Conservation (phyloP, 2,888 invertebrate genomes). For the Elgonia sp. region DNA sequence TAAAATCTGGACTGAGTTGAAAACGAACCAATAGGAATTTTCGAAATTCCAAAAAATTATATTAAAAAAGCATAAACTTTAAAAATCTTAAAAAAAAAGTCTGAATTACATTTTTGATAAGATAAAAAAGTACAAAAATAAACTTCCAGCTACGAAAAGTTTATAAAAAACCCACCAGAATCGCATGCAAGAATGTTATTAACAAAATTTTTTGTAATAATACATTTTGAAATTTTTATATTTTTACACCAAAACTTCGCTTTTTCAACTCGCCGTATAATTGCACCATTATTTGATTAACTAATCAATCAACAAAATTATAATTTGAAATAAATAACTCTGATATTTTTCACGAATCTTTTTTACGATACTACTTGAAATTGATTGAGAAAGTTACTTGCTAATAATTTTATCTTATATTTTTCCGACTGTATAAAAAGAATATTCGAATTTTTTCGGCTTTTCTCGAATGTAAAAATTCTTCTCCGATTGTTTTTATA, state of each 20-base stretch:
- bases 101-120: no score
- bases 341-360: slow-evolving; percentile 15
- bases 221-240: no score
- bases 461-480: slow-evolving; percentile 36
- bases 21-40: neutral
- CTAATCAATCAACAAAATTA: slow-evolving; percentile 33
- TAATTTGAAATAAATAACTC: slow-evolving; percentile 52
- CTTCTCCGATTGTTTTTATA: slow-evolving; percentile 40
- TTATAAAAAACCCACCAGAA: no score
- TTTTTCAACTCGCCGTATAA: no score
- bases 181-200: no score
- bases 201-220: no score
- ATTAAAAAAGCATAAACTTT: no score
- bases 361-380: neutral
- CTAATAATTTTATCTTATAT: slow-evolving; percentile 38
- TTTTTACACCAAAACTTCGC: no score
- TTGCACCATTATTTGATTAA: slow-evolving; percentile 23
- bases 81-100: no score
- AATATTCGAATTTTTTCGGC: neutral
- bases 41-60: no score
- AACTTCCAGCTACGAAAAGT: no score
- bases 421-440: slow-evolving; percentile 59
- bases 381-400: slow-evolving; percentile 25
- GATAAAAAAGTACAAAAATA: no score
- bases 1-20: slow-evolving; percentile 31